Evolutionary conservation across 2,797 vertebrate genomes (phyloP), one percentile per base, ranked within the genome.

Genomic region (Buceros bicornis): DNA sequence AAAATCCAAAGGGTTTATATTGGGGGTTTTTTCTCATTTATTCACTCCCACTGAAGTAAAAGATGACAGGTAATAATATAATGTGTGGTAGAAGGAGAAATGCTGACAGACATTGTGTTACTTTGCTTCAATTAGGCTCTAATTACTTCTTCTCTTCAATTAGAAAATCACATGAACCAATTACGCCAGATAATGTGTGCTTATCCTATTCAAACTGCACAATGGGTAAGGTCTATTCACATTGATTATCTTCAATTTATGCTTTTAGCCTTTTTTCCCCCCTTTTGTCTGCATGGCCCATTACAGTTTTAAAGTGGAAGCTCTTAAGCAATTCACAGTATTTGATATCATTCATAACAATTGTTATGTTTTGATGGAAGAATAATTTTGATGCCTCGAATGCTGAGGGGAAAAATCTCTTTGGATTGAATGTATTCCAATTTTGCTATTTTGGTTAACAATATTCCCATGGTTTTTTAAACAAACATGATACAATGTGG

Each of bases 291-390:
- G 97, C 98, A 98, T 96, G 96, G 97, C 97, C 98, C 98, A 99
- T 99, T 99, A 99, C 98, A 98, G 98, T 98, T 99, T 98, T 98
- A 98, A 99, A 99, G 98, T 99, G 98, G 98, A 98, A 98, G 98
- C 98, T 99, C 98, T 98, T 98, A 98, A 98, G 98, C 97, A 97
- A 94, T 96, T 97, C 95, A 89, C 97, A 98, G 98, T 98, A 98
- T 98, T 97, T 98, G 97, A 98, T 98, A 98, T 98, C 98, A 99
- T 98, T 98, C 97, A 95, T 95, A 97, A 93, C 97, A 96, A 96
- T 94, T 97, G 96, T 96, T 97, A 89, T 96, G 93, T 97, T 97
- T 97, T 97, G 97, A 96, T 95, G 91, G 95, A 97, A 95, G 89
- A 96, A 97, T 97, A 96, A 96, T 92, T 94, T 95, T 94, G 90